Evolutionary conservation across 2,888 invertebrate genomes (phyloP).

Genomic region (Apamea sordens): DNA sequence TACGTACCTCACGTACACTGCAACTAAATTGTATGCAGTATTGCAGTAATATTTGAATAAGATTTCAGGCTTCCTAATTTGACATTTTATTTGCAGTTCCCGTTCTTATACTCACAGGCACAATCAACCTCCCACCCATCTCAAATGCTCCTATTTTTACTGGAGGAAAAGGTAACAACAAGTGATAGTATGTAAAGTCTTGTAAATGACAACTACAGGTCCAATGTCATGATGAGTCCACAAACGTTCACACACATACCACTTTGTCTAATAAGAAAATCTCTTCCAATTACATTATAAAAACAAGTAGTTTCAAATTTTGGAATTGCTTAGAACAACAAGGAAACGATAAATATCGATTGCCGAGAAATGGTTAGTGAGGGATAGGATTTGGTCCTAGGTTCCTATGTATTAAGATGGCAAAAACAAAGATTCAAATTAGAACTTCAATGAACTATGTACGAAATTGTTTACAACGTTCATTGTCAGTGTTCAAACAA

Average conservation of each 20-base stretch:
- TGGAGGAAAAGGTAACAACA: neutral
- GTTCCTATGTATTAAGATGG: neutral
- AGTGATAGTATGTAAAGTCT: neutral
- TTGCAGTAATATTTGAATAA: neutral
- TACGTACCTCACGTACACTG: slow-evolving; percentile 11
- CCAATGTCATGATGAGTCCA: neutral
- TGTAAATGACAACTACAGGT: neutral
- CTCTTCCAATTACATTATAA: neutral
- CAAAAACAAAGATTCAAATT: neutral
- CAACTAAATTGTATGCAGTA: neutral
- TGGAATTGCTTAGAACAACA: neutral
- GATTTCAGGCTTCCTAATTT: neutral
- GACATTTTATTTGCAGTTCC: neutral
- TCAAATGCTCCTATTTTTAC: neutral
- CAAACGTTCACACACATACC: neutral
- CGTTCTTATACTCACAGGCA: neutral
- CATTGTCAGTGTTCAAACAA: slow-evolving; percentile 9
- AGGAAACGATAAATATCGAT: neutral
- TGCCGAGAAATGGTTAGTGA: neutral
- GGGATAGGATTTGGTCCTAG: neutral
- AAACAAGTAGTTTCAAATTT: neutral
- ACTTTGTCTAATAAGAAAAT: neutral
- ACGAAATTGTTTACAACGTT: slow-evolving; percentile 18
- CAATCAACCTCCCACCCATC: neutral
- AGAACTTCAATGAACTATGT: slow-evolving; percentile 9